Evolutionary conservation across 2,888 invertebrate genomes (phyloP), one percentile per base, ranked within the genome.

Genomic region (Invenusta paracnida): DNA sequence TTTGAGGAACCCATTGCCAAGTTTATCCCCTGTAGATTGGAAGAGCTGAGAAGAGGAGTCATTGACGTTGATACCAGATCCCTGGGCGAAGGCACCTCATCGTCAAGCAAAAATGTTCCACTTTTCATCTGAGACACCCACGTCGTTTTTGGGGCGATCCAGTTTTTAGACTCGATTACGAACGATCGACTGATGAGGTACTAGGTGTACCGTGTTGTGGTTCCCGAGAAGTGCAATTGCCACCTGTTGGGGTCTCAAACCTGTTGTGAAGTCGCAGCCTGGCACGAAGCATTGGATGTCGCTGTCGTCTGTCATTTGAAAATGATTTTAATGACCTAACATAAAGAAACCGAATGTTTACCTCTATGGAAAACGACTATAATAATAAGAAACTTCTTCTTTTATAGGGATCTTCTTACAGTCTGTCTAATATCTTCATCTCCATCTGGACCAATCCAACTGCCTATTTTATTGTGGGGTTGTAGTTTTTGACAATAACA

Each of bases 31-130:
- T 13, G 25, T 73, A 25, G 17, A 73, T 73, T 73, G 73, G 27
- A 73, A 73, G 11, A 73, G 73, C 73, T 73, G 73, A 73, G 73
- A 73, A 73, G 73, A 73, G 73, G 73, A 73, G 73, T 73, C 73
- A 23, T 73, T 23, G 73, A 73, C 73, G 73, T 73, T 73, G 27
- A 73, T 73, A 23, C n/a, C 73, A 23, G 73, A 73, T 25, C 73
- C 17, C 73, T 25, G 2, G 73, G 73, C 73, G 73, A 73, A 73
- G 73, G 73, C 73, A 23, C 5, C 73, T 2, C 73, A 73, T 73
- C 73, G 73, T 73, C 73, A 23, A 2, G 23, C 23, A 23, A 73
- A 73, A 25, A 73, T 73, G 73, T 73, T 73, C 73, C 73, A 73
- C 11, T 73, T 23, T 73, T 73, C 27, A 2, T 73, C 73, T 73